phyloP scores from a whole-genome alignment of 1,140 invertebrate genomes.

The Drosophila orosa region DNA sequence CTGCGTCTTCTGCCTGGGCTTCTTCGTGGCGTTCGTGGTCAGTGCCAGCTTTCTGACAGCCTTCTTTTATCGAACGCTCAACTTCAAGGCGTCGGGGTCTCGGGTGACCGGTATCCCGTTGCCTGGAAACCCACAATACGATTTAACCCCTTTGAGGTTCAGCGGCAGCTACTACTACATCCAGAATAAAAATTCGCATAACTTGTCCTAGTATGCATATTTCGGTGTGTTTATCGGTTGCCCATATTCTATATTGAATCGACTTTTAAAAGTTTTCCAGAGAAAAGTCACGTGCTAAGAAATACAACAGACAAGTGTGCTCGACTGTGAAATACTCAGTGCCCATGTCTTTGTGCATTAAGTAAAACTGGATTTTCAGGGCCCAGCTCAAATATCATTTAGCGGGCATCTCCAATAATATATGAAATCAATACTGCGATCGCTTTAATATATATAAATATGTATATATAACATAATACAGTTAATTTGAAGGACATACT shows the following conservation, averaged over 20 bases:
- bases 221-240: background rate
- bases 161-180: constrained; percentile 65
- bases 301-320: background rate
- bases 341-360: no score
- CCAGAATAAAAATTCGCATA: constrained; percentile 46
- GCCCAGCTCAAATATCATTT: background rate
- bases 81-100: constrained; percentile 27
- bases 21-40: constrained; percentile 77
- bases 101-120: constrained; percentile 2
- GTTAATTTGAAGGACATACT: no score
- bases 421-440: no score
- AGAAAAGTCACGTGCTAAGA: background rate
- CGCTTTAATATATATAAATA: no score
- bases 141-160: constrained; percentile 44
- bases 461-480: no score
- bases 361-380: no score
- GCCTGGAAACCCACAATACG: background rate
- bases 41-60: constrained; percentile 79
- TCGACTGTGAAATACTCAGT: background rate
- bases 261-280: background rate
- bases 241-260: background rate
- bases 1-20: constrained; percentile 78
- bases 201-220: constrained; percentile 17
- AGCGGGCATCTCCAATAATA: no score
- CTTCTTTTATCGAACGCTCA: constrained; percentile 79